Percentiles rank a stretch among this genome's conserved stretches.
Evolutionary conservation across 2,888 invertebrate genomes (phyloP).

Genomic region (Nineta flava): DNA sequence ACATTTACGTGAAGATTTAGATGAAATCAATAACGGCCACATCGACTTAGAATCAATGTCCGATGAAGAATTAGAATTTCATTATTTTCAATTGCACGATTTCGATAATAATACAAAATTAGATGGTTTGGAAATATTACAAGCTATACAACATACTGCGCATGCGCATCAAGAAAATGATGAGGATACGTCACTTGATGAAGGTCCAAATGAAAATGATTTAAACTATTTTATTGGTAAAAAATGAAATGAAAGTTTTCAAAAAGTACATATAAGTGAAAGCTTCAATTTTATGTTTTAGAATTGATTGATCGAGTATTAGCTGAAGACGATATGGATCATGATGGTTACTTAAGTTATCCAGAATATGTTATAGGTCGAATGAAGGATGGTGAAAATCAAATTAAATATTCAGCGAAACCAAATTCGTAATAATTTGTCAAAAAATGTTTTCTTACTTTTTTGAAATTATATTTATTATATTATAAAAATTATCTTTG

Average conservation of each 20-base stretch:
- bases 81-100: constrained; percentile 78
- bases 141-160: constrained; percentile 61
- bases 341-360: constrained; percentile 76
- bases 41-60: constrained; percentile 55
- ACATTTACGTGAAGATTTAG: constrained; percentile 64
- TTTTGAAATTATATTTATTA: no score
- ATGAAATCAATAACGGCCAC: constrained; percentile 22
- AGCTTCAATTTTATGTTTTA: constrained; percentile 24
- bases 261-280: no score
- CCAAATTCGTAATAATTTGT: neutral
- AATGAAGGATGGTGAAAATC: constrained; percentile 15
- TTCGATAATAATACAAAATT: constrained; percentile 76
- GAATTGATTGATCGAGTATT: constrained; percentile 76
- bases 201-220: constrained; percentile 25
- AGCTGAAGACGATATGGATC: constrained; percentile 64
- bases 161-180: constrained; percentile 38
- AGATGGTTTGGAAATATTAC: constrained; percentile 78
- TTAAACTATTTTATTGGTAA: constrained; percentile 31
- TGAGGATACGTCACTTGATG: constrained; percentile 21
- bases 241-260: constrained; percentile 5
- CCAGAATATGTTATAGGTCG: constrained; percentile 47
- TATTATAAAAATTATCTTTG: no score
- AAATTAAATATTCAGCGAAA: constrained; percentile 9
- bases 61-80: constrained; percentile 71
- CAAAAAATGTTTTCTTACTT: no score